phyloP scores from a whole-genome alignment of 2,797 vertebrate species.

The Glyptemys insculpta region DNA sequence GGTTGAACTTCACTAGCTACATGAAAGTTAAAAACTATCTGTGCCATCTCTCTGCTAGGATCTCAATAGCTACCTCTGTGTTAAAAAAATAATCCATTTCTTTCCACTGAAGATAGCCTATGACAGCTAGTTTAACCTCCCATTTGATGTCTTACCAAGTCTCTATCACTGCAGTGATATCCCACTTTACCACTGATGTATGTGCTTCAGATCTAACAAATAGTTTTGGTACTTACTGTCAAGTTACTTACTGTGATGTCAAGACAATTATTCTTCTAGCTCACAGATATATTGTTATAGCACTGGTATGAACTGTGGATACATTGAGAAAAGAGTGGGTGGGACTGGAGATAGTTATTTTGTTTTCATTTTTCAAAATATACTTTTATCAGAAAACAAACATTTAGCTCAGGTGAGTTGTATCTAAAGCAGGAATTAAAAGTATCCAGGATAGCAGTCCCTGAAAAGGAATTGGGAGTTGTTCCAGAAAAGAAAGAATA shows the following conservation, averaged over 20 bases:
- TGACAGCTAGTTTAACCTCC: background rate
- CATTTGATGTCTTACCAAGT: background rate
- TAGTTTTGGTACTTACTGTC: background rate
- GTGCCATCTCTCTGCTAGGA: background rate
- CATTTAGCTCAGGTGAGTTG: background rate
- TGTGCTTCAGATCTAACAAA: background rate
- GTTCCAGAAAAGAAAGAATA: background rate
- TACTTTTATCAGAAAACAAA: background rate
- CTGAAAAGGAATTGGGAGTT: background rate
- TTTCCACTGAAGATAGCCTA: background rate
- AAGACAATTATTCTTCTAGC: background rate
- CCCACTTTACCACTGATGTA: background rate
- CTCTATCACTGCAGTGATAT: background rate
- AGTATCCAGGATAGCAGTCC: background rate
- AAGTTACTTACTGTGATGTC: background rate
- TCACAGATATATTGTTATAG: background rate
- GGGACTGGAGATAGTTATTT: background rate
- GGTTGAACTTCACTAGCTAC: background rate
- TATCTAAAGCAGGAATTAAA: conserved; percentile 1
- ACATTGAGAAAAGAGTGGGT: background rate
- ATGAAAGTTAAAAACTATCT: background rate
- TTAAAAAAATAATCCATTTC: background rate
- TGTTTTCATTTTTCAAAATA: background rate
- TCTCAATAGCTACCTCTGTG: background rate
- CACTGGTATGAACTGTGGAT: background rate